Base-by-base conservation (phyloP, 2,797 vertebrate species). In the Miichthys miiuy region DNA sequence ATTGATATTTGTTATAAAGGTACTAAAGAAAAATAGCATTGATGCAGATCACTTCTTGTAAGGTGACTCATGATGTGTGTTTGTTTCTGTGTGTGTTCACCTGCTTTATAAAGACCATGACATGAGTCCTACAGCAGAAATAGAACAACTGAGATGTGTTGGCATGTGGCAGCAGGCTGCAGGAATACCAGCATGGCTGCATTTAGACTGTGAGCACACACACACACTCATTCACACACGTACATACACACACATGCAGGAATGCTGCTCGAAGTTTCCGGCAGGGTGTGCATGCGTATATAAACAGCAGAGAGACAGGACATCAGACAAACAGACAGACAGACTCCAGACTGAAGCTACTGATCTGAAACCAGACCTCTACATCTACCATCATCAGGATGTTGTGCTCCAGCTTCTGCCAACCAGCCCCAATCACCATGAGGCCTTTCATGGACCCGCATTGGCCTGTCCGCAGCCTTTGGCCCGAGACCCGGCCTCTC, bases 401-500 rank as follows among this genome's bases (percentile, higher is more conserved):
- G 95, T 93, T 95, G 89, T 94, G 93, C 70, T 91, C 94, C 73
- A 92, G 91, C 27, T 79, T 90, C 79, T 90, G 93, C 91, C 94
- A 91, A 86, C 79, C 88, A 3, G 52, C 91, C 18, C 74, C 88
- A 17, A 23, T 80, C 48, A 0, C 74, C 48, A 57, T 82, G 77
- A 75, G 65, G 82, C 86, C 93, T 5, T 72, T 94, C 68, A 58
- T 93, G 92, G 95, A 95, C 77, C 21, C 62, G 56, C 90, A 91
- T 86, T 96, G 95, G 95, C 95, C 95, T 0, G 77, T 95, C 23
- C 93, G 94, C 85, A 95, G 94, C 84, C 92, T 96, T 66, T 96
- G 95, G 95, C 95, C 95, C 0, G 94, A 96, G 80, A 93, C 91
- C 3, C 85, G 90, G 48, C 95, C 95, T 0, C 91, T 96, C 14